Percentiles rank a stretch among this genome's conserved stretches.
Evolutionary conservation across 2,113 vertebrate genomes (phyloP).

Genomic region (Scopus umbretta): DNA sequence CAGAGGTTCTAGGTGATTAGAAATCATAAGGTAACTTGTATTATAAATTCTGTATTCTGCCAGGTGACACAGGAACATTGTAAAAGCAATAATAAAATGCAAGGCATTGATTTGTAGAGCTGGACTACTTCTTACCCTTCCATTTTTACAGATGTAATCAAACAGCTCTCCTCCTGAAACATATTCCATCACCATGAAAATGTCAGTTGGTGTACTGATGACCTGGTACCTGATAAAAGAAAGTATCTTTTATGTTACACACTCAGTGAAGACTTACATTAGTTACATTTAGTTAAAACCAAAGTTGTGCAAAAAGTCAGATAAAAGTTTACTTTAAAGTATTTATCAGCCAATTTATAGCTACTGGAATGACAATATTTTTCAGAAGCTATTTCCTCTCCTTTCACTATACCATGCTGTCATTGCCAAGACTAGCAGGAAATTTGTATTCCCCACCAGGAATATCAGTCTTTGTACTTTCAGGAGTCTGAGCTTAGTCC

Average conservation of each 20-base stretch:
- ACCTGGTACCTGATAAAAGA: constrained; percentile 87
- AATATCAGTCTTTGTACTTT: neutral
- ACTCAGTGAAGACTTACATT: neutral
- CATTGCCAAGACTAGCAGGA: neutral
- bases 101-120: neutral
- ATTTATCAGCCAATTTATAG: neutral
- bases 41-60: neutral
- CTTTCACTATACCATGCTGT: neutral
- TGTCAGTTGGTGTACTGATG: constrained; percentile 95
- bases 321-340: neutral
- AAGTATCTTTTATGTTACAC: constrained; percentile 35
- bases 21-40: neutral
- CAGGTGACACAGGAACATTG: neutral
- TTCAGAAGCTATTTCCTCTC: neutral
- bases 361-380: neutral
- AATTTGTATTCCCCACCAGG: neutral
- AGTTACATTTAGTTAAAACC: neutral
- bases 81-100: neutral
- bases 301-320: neutral
- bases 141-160: constrained; percentile 97
- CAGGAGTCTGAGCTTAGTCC: neutral
- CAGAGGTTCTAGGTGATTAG: neutral
- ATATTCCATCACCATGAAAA: constrained; percentile 99
- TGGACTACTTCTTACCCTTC: constrained; percentile 80
- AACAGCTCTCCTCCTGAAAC: constrained; percentile 94